A percentile compares a stretch with the other conserved stretches of the same genome.
phyloP scores from a whole-genome alignment of 2,888 invertebrate genomes.

The Elmis aenea region DNA sequence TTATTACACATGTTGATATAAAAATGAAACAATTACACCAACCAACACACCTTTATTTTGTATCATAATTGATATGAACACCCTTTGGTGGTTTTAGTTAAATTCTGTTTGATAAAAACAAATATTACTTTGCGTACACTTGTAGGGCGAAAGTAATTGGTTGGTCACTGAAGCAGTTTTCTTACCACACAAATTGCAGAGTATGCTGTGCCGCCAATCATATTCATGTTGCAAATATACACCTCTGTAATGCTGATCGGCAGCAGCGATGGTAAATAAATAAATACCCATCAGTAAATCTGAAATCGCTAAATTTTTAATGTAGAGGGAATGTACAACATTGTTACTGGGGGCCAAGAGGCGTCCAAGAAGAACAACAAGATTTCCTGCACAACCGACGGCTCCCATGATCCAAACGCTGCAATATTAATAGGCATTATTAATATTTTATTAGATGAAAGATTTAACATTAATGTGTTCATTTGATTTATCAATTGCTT shows the following conservation, averaged over 20 bases:
- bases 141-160: not conserved
- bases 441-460: too few species aligned
- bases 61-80: too few species aligned
- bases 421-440: too few species aligned
- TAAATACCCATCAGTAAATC: constrained; percentile 62
- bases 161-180: constrained; percentile 4
- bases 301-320: constrained; percentile 57
- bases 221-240: constrained; percentile 54
- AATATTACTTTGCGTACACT: too few species aligned
- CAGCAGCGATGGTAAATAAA: constrained; percentile 54
- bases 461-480: too few species aligned
- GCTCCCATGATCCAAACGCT: constrained; percentile 60
- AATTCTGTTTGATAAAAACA: too few species aligned
- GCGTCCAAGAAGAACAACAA: constrained; percentile 53
- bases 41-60: too few species aligned
- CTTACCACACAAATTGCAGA: constrained; percentile 55
- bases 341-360: constrained; percentile 52
- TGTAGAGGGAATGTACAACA: constrained; percentile 56
- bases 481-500: too few species aligned
- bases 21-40: too few species aligned
- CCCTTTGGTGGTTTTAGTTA: too few species aligned
- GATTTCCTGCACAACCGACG: constrained; percentile 55
- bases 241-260: constrained; percentile 51
- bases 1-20: too few species aligned
- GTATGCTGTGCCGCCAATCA: constrained; percentile 53